Conservation (phyloP, 2,113 vertebrate genomes). For the Cheirogaleus medius region DNA sequence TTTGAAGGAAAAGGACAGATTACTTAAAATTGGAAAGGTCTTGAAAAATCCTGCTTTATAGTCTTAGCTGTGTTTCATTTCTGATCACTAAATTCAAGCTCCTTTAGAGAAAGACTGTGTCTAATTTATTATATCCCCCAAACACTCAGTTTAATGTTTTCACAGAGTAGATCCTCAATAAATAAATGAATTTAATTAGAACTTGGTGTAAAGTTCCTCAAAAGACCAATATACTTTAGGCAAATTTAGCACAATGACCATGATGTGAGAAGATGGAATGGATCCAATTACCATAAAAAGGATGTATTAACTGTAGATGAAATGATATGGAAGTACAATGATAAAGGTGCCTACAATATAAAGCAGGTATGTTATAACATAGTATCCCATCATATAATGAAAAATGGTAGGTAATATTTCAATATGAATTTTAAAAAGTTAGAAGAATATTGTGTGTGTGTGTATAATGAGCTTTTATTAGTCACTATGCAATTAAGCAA, state of each 20-base stretch:
- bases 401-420: neutral
- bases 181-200: constrained; percentile 59
- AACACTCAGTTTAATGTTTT: neutral
- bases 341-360: neutral
- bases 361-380: neutral
- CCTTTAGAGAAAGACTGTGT: neutral
- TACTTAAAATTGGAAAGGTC: neutral
- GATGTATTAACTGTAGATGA: neutral
- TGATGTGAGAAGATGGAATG: neutral
- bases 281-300: constrained; percentile 44
- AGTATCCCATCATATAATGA: neutral
- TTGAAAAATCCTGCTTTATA: neutral
- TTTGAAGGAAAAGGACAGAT: neutral
- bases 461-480: neutral
- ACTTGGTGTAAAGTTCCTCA: constrained; percentile 48
- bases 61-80: neutral
- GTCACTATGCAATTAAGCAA: neutral
- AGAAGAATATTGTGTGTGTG: neutral
- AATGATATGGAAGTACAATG: neutral
- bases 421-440: neutral
- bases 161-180: constrained; percentile 32
- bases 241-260: constrained; percentile 49
- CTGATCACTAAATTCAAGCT: neutral
- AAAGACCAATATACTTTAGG: constrained; percentile 55
- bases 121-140: neutral